These are phyloP conservation scores for Dermolepida albohirtum DNA, from an alignment of 2,888 invertebrate genomes.

Conservation along the genomic window DNA sequence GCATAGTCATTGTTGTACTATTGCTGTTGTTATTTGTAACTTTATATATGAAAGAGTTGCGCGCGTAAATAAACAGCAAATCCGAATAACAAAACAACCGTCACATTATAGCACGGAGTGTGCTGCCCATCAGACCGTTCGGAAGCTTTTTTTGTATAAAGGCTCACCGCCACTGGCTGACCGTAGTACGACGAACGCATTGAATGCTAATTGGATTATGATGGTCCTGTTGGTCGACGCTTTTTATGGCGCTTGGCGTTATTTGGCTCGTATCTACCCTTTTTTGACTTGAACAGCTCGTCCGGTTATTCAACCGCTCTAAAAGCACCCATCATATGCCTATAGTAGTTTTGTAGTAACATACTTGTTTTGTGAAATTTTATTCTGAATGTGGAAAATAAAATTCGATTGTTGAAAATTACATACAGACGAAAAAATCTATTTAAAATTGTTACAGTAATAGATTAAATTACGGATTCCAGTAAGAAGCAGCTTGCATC, in stretches of 20 bases:
- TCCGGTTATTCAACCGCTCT: constrained; percentile 53
- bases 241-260: constrained; percentile 59
- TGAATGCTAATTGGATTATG: constrained; percentile 64
- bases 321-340: neutral
- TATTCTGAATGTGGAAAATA: too few species aligned
- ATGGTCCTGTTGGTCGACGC: constrained; percentile 54
- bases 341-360: too few species aligned
- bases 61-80: too few species aligned
- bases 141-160: constrained; percentile 60
- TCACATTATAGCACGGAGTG: constrained; percentile 56
- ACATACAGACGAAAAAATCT: neutral
- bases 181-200: constrained; percentile 56
- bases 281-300: constrained; percentile 56
- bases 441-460: neutral
- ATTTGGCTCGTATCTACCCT: constrained; percentile 54
- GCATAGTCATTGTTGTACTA: too few species aligned
- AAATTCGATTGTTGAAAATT: neutral
- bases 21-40: too few species aligned
- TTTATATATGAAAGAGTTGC: neutral
- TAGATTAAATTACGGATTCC: too few species aligned
- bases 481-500: too few species aligned
- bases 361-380: too few species aligned
- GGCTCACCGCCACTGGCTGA: constrained; percentile 56
- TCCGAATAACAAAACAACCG: constrained; percentile 57
- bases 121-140: constrained; percentile 43